Evolutionary conservation across 64 coral and sea anemone species (phyloP), one percentile per base, ranked within the genome.

Genomic region (Actinia equina): DNA sequence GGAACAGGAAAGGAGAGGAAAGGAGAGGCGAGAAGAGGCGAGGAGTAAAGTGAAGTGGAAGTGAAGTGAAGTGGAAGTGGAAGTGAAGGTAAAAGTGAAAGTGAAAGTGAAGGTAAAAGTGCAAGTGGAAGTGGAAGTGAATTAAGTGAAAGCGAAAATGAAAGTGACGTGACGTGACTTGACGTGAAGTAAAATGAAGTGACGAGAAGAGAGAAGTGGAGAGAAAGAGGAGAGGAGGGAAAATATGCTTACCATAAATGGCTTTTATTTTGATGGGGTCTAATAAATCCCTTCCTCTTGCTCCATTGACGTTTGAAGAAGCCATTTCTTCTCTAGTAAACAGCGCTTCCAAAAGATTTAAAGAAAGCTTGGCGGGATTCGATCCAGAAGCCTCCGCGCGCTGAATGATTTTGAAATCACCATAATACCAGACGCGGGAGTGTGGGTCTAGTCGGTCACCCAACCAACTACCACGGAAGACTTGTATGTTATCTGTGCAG

Each of bases 181-280:
- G 30, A 37, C 30, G 30, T 37, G 30, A 37, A 37, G 30, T 37
- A 37, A 37, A 37, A 37, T 37, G 30, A 37, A 37, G 30, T 37
- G 30, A 37, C 30, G 30, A 37, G 30, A 37, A 37, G 30, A 37
- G 30, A 37, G 30, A 37, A 37, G 30, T 37, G 30, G 30, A 37
- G 30, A 37, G 30, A 37, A 37, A 54, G 52, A 54, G 12, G 52
- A 54, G 52, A 54, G 52, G 52, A 11, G 55, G 15, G 55, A 16
- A 57, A 16, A 57, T 6, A 46, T 52, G 23, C 89, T 67, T 10
- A 98, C 95, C 92, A 87, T 92, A 90, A 86, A 98, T 92, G 62
- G 89, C 96, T 80, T 94, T 98, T 51, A 98, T 98, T 87, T 98
- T 98, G 84, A 92, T 83, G 23, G 96, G 93, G 63, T 98, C 90